phyloP scores from a whole-genome alignment of 2,113 vertebrate genomes.

The Blennius ocellaris region DNA sequence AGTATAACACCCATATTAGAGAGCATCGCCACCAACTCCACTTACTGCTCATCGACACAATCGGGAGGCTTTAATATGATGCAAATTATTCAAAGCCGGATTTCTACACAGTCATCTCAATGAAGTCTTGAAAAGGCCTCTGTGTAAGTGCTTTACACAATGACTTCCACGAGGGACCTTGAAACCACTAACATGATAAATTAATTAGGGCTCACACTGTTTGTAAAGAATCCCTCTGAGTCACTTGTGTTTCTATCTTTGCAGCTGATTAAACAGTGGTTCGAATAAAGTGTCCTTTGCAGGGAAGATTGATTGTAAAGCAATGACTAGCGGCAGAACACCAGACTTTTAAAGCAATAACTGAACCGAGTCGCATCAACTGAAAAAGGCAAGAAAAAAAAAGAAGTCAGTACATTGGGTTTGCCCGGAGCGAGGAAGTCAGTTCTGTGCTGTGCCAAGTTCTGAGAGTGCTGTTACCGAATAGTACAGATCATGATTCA shows the following conservation, averaged over 20 bases:
- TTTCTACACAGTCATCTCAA: conserved; percentile 33
- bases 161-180: conserved; percentile 11
- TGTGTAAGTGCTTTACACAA: conserved; percentile 30
- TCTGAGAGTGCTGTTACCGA: conserved; percentile 62
- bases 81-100: conserved; percentile 58
- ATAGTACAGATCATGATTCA: conserved; percentile 68
- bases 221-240: conserved; percentile 41
- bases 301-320: conserved; percentile 71
- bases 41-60: conserved; percentile 58
- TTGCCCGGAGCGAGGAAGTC: conserved; percentile 65
- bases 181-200: conserved; percentile 26
- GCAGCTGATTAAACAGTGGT: conserved; percentile 45
- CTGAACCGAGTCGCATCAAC: conserved; percentile 57
- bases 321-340: conserved; percentile 59
- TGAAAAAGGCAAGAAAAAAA: conserved; percentile 47
- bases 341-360: conserved; percentile 63
- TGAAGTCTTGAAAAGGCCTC: conserved; percentile 24
- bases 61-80: conserved; percentile 52
- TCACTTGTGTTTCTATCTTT: conserved; percentile 42
- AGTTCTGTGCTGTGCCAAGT: conserved; percentile 56
- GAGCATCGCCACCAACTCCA: conserved; percentile 58
- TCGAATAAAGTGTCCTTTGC: conserved; percentile 40
- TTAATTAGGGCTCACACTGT: conserved; percentile 46
- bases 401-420: conserved; percentile 65
- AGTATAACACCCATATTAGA: conserved; percentile 67